Evolutionary conservation across 2,797 vertebrate species (phyloP).

Genomic region (Smutsia gigantea): DNA sequence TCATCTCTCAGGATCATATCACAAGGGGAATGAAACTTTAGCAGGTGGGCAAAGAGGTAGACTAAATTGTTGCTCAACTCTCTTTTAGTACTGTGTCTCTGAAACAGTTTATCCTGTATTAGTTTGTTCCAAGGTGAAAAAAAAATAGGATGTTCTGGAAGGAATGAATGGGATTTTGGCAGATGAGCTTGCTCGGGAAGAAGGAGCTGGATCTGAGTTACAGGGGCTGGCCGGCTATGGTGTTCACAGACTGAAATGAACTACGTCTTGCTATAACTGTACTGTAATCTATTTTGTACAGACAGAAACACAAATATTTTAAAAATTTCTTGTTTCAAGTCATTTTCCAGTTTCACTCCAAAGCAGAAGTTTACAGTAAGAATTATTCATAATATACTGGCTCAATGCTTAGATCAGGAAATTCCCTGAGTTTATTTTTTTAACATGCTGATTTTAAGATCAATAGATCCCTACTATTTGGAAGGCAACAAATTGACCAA

Average conservation of each 20-base stretch:
- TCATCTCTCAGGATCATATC: conserved; percentile 63
- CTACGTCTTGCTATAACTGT: neutral
- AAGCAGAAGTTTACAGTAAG: conserved; percentile 13
- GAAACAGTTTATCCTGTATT: conserved; percentile 28
- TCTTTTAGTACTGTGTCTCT: neutral
- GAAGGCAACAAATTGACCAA: neutral
- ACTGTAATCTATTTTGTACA: neutral
- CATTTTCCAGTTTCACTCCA: conserved; percentile 29
- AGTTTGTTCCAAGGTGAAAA: conserved; percentile 57
- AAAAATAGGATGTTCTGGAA: conserved; percentile 36
- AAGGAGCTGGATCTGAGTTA: neutral
- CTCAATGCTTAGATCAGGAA: conserved; percentile 41
- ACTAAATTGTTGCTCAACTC: conserved; percentile 33
- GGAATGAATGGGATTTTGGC: conserved; percentile 62
- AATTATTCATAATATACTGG: neutral
- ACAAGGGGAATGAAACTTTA: conserved; percentile 46
- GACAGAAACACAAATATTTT: neutral
- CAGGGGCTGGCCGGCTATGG: neutral
- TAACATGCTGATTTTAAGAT: conserved; percentile 7
- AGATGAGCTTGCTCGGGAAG: neutral
- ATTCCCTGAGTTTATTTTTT: neutral
- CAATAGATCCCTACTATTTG: neutral
- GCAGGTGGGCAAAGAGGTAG: neutral
- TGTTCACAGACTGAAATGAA: conserved; percentile 35
- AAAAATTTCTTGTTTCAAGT: conserved; percentile 24